Percentiles rank a stretch among this genome's conserved stretches.
Conservation (phyloP, 2,888 invertebrate species). For the Abrostola triplasia region DNA sequence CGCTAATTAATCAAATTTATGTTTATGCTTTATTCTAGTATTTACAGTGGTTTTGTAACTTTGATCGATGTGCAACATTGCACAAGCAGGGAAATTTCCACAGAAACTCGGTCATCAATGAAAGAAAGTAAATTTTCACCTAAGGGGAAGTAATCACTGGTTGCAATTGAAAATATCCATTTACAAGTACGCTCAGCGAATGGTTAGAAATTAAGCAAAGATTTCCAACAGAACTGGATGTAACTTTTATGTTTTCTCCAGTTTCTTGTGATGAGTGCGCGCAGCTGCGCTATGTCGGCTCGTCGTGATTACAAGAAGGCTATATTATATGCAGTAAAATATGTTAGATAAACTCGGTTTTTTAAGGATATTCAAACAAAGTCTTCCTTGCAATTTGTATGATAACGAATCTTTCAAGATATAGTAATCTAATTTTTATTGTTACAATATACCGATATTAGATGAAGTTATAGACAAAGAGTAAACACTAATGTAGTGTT, state of each 20-base stretch:
- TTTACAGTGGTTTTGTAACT: not conserved
- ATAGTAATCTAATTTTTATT: too few relatives aligned
- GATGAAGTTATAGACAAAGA: too few relatives aligned
- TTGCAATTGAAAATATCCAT: constrained; percentile 74
- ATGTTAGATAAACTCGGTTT: too few relatives aligned
- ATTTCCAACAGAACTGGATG: constrained; percentile 63
- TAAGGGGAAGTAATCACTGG: constrained; percentile 69
- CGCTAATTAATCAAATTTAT: too few relatives aligned
- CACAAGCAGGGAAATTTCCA: constrained; percentile 50
- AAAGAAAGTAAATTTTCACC: constrained; percentile 77
- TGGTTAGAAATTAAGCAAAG: constrained; percentile 65
- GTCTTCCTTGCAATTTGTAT: too few relatives aligned
- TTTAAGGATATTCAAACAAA: too few relatives aligned
- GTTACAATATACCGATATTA: too few relatives aligned
- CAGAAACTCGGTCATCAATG: constrained; percentile 62
- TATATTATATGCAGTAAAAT: constrained; percentile 34
- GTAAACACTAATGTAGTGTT: not conserved
- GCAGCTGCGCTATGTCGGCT: constrained; percentile 21
- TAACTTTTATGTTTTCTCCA: constrained; percentile 61
- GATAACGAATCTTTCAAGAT: too few relatives aligned
- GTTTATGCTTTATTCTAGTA: too few relatives aligned
- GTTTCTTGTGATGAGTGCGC: constrained; percentile 49
- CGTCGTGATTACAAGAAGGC: constrained; percentile 34
- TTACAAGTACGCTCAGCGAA: constrained; percentile 63
- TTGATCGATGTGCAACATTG: constrained; percentile 1